Conservation (phyloP, 2,888 invertebrate species). For the Rhingia rostrata region DNA sequence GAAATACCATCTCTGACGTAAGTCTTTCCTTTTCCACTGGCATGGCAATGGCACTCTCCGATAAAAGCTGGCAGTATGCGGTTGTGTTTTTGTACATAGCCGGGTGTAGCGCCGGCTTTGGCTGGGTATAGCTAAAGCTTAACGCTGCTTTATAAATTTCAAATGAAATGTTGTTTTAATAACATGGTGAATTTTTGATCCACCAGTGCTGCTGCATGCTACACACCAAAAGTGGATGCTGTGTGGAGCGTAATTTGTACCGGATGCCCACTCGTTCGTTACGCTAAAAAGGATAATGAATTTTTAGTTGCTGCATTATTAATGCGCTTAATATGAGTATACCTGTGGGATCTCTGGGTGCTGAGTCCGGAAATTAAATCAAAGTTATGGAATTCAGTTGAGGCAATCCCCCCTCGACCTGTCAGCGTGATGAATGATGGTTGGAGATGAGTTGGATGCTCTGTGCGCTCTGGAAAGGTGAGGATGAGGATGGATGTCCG, state of each 20-base stretch:
- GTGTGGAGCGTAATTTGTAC: slow-evolving; percentile 61
- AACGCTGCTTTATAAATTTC: slow-evolving; percentile 74
- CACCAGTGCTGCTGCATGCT: slow-evolving; percentile 14
- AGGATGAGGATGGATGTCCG: slow-evolving; percentile 35
- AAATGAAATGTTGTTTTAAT: slow-evolving; percentile 75
- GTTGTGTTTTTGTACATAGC: neutral
- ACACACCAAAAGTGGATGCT: slow-evolving; percentile 23
- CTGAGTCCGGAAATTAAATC: slow-evolving; percentile 74
- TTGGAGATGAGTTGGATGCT: slow-evolving; percentile 54
- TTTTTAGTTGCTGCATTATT: slow-evolving; percentile 79
- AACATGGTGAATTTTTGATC: slow-evolving; percentile 74
- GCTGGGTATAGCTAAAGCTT: slow-evolving; percentile 50
- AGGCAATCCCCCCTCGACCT: slow-evolving; percentile 20
- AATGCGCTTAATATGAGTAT: slow-evolving; percentile 76
- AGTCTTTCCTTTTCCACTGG: slow-evolving; percentile 40
- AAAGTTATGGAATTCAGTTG: slow-evolving; percentile 73
- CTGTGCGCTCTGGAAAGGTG: neutral
- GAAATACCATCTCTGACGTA: slow-evolving; percentile 39
- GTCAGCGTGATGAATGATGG: slow-evolving; percentile 70
- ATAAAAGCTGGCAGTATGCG: slow-evolving; percentile 9
- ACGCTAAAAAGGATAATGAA: slow-evolving; percentile 77
- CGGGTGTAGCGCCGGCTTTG: neutral
- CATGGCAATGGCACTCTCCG: neutral
- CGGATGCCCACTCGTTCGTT: slow-evolving; percentile 64
- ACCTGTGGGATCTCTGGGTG: slow-evolving; percentile 70